A percentile compares a stretch with the other conserved stretches of the same genome.
These are phyloP conservation scores for Dastarcus helophoroides DNA, from an alignment of 2,888 invertebrate species.

Conservation along the genomic window DNA sequence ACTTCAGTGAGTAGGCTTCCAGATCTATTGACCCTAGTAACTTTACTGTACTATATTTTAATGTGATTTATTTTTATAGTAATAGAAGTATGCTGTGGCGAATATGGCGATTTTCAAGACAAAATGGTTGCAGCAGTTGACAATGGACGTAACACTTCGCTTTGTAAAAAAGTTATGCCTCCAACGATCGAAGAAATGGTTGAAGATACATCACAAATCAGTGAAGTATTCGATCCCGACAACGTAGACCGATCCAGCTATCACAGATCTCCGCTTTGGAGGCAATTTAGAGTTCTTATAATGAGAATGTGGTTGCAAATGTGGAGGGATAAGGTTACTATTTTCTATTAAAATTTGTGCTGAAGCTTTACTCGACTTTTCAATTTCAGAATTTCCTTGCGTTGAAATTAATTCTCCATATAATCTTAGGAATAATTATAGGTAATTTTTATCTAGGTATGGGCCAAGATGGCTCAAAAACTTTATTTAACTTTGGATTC, in stretches of 20 bases:
- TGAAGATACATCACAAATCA: conserved; percentile 6
- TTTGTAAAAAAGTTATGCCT: conserved; percentile 5
- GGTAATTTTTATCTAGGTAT: conserved; percentile 60
- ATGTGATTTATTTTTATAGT: conserved; percentile 47
- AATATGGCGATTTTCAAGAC: conserved; percentile 63
- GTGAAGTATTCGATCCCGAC: conserved; percentile 1
- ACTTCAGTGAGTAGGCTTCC: conserved; percentile 62
- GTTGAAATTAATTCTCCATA: conserved; percentile 51
- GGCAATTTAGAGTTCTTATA: conserved; percentile 57
- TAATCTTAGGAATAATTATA: conserved; percentile 56
- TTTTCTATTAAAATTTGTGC: conserved; percentile 4
- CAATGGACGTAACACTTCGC: conserved; percentile 42
- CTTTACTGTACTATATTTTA: too few species aligned
- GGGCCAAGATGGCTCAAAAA: conserved; percentile 71
- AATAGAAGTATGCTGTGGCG: conserved; percentile 69
- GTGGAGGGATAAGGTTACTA: conserved; percentile 57
- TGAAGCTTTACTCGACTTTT: background rate
- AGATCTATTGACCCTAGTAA: too few species aligned
- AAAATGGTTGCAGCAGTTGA: conserved; percentile 57
- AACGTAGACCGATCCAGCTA: too few species aligned
- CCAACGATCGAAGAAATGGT: conserved; percentile 6
- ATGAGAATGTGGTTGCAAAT: conserved; percentile 63
- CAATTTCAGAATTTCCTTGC: conserved; percentile 4
- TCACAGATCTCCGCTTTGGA: conserved; percentile 28
- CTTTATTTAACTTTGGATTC: conserved; percentile 74